Conservation (phyloP, 2,113 vertebrate genomes). For the Protobothrops flavoviridis region DNA sequence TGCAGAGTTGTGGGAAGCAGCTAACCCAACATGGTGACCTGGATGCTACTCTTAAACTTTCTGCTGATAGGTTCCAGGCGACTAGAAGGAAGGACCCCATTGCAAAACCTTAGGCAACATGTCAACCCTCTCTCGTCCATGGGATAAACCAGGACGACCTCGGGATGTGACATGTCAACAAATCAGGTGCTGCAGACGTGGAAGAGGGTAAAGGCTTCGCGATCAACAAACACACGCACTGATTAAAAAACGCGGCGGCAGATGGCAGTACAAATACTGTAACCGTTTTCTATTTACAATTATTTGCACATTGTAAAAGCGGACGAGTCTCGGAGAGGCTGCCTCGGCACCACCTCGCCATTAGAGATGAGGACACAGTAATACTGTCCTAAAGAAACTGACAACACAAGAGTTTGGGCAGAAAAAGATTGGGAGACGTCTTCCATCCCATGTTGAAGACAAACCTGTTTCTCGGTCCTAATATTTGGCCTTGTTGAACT, state of each 20-base stretch:
- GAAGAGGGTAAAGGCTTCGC: too few relatives aligned
- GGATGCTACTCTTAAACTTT: background rate
- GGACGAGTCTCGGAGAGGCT: slow-evolving; percentile 54
- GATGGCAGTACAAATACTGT: slow-evolving; percentile 56
- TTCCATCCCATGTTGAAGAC: slow-evolving; percentile 51
- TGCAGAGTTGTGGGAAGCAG: background rate
- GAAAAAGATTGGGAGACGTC: slow-evolving; percentile 57
- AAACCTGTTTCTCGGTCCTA: slow-evolving; percentile 47
- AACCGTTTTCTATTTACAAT: slow-evolving; percentile 70
- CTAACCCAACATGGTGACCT: background rate
- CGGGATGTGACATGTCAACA: slow-evolving; percentile 22
- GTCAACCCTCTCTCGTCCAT: background rate
- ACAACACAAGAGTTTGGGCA: slow-evolving; percentile 58
- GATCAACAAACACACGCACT: slow-evolving; percentile 30
- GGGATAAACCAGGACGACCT: background rate
- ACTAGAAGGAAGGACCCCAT: background rate
- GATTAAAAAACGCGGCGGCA: slow-evolving; percentile 52
- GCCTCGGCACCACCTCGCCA: too few relatives aligned
- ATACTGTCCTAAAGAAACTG: slow-evolving; percentile 72
- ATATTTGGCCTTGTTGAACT: slow-evolving; percentile 54
- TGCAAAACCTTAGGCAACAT: background rate
- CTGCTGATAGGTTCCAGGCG: background rate
- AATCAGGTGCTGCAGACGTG: background rate
- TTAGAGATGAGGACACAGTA: slow-evolving; percentile 61
- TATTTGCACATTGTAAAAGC: slow-evolving; percentile 66